Conservation (phyloP, 23 tunicate genomes). For the Phallusia fumigata region DNA sequence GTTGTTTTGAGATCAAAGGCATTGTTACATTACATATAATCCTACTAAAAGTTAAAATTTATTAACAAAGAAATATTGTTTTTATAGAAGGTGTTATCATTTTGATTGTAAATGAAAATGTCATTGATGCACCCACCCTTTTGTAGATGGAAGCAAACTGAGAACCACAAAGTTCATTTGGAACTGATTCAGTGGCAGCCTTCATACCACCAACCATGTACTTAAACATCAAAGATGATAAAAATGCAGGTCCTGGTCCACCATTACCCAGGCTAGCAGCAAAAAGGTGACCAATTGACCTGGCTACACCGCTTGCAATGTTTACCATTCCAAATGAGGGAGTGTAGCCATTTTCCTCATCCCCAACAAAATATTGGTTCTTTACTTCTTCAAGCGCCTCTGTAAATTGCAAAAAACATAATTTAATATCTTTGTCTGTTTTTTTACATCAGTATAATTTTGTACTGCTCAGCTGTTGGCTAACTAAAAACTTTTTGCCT, state of each 20-base stretch:
- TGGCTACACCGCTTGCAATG: not conserved
- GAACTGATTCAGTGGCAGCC: slow-evolving; percentile 1
- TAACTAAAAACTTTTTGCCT: not conserved
- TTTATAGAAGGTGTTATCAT: not conserved
- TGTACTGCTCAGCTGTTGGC: not conserved
- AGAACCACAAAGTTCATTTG: not conserved
- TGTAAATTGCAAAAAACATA: not conserved
- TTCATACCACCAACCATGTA: not conserved
- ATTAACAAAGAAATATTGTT: not conserved
- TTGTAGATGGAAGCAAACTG: slow-evolving; percentile 5
- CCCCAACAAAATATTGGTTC: not conserved
- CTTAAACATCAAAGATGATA: not conserved
- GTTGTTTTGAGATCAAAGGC: not conserved
- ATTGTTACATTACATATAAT: not conserved
- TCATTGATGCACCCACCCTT: not conserved
- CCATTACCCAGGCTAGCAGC: not conserved
- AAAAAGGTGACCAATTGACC: not conserved
- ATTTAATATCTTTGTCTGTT: not conserved
- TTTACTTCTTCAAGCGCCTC: not conserved
- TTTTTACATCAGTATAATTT: not conserved
- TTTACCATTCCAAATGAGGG: not conserved
- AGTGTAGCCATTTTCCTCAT: not conserved
- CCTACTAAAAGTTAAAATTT: not conserved
- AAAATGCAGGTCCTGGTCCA: slow-evolving; percentile 6
- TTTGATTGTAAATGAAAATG: not conserved